Evolutionary conservation across 2,113 vertebrate genomes (phyloP), one percentile per base, ranked within the genome.

Genomic region (Antigone vipio): DNA sequence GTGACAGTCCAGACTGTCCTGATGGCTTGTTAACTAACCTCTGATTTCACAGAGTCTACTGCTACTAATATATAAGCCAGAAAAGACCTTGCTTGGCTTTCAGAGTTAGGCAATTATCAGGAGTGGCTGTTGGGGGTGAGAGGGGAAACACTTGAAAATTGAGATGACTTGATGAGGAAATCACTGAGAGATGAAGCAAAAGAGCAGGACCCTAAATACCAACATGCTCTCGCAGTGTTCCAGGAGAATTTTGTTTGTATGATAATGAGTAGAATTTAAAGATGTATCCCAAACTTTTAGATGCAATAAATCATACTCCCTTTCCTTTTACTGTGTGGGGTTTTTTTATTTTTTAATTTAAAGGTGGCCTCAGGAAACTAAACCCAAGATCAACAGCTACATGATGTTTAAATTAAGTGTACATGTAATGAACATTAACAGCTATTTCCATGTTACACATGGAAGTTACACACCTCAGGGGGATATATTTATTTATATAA

Each of bases 21-120:
- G 45, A 74, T 90, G 88, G 78, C 93, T 96, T 83, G 55, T 81
- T 94, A 95, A 71, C 82, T 67, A 89, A 78, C 71, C 66, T 88
- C 78, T 90, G 90, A 58, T 94, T 95, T 92, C 85, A 85, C 42
- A 92, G 71, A 67, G 55, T 55, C 75, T 94, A 7, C 75, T 80
- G 85, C 78, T 90, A 17, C 74, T 67, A 44, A 80, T 80, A 59
- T 7, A 34, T 20, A 38, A 92, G n/a, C 50, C 75, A 90, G 92
- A 63, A 22, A 45, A 83, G 67, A 50, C 63, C 90, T 80, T 59
- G 44, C 60, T 62, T 93, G 79, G 76, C 52, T 92, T 91, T 75
- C 78, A 34, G 84, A 82, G 49, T 58, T 16, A 50, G 78, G 38
- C 63, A 93, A 80, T 95, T 91, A 78, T 45, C 75, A 86, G 47